Conservation (phyloP, 1,140 invertebrate genomes). For the Elysia chlorotica region DNA sequence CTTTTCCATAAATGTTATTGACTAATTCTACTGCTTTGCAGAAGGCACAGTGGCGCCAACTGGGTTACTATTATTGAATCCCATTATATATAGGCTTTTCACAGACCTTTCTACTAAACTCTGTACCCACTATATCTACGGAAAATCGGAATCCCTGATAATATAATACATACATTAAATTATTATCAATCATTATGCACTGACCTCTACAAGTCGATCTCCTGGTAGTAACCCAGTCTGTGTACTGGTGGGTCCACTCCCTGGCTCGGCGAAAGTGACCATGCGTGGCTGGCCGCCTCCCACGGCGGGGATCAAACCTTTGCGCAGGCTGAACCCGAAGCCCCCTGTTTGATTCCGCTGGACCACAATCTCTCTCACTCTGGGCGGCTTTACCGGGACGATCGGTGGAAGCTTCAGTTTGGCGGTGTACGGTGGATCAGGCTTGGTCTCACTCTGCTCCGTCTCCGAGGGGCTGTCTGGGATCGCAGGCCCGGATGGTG, state of each 20-base stretch:
- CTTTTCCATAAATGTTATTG: too few species aligned
- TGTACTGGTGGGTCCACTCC: constrained; percentile 68
- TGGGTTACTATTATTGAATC: too few species aligned
- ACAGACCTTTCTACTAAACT: too few species aligned
- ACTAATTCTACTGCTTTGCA: too few species aligned
- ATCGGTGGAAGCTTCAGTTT: constrained; percentile 81
- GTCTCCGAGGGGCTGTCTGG: too few species aligned
- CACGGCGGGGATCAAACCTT: constrained; percentile 64
- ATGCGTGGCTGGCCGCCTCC: constrained; percentile 45
- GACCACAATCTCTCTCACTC: constrained; percentile 77
- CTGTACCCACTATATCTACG: too few species aligned
- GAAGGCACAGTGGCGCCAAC: too few species aligned
- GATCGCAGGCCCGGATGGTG: too few species aligned
- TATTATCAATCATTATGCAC: constrained; percentile 65
- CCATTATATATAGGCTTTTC: too few species aligned
- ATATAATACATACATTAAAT: too few species aligned
- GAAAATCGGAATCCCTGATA: too few species aligned
- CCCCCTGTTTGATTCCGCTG: constrained; percentile 85
- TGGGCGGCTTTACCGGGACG: constrained; percentile 74
- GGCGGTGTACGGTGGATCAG: constrained; percentile 39
- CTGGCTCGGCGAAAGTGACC: constrained; percentile 84
- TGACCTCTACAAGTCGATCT: constrained; percentile 90
- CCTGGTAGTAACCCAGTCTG: constrained; percentile 86
- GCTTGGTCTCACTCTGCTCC: too few species aligned
- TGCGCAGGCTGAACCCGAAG: constrained; percentile 92